Percentiles rank a stretch among this genome's conserved stretches.
Evolutionary conservation across 1,140 invertebrate genomes (phyloP).

Genomic region (Zaprionus africanus): DNA sequence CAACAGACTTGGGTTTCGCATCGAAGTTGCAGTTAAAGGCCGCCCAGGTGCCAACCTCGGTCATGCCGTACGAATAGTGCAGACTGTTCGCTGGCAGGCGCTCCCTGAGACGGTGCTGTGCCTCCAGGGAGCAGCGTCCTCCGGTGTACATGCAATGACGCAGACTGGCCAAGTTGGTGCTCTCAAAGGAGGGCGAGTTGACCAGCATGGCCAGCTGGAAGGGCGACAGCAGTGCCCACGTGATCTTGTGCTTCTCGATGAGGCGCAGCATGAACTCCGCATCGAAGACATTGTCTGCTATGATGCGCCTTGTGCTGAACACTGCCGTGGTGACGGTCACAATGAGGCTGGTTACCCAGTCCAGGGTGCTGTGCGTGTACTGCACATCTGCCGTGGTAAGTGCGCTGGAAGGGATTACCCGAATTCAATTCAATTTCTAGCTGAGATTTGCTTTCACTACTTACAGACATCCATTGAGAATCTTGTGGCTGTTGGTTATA

Average conservation of each 20-base stretch:
- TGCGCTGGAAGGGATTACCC: neutral
- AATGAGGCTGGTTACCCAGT: constrained; percentile 50
- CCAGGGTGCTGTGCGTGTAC: constrained; percentile 31
- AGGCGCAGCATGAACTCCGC: neutral
- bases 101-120: constrained; percentile 15
- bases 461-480: constrained; percentile 28
- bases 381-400: constrained; percentile 24
- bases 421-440: neutral
- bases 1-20: constrained; percentile 35
- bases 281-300: constrained; percentile 37
- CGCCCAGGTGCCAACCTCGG: constrained; percentile 15
- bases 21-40: constrained; percentile 32
- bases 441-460: neutral
- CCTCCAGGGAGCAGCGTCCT: constrained; percentile 9
- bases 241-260: constrained; percentile 48
- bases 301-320: constrained; percentile 40
- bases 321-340: constrained; percentile 25
- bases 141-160: constrained; percentile 24
- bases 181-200: constrained; percentile 1
- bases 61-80: constrained; percentile 32
- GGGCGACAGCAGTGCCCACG: constrained; percentile 5
- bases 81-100: constrained; percentile 23
- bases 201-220: constrained; percentile 3
- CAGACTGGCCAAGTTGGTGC: constrained; percentile 26
- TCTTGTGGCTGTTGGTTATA: constrained; percentile 86